phyloP scores from a whole-genome alignment of 2,113 vertebrate species.

The Corythoichthys haematopterus region DNA sequence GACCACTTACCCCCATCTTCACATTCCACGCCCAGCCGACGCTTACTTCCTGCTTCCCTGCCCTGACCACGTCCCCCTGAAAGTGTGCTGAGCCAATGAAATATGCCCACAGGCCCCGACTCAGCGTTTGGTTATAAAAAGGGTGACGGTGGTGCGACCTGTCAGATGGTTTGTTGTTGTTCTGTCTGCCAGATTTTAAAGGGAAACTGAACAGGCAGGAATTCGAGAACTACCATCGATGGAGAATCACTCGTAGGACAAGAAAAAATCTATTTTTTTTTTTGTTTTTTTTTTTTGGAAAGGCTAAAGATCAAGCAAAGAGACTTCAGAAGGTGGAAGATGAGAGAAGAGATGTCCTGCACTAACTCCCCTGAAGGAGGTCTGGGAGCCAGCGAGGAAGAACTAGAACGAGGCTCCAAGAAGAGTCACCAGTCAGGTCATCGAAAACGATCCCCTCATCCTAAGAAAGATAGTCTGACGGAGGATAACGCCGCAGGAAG shows the following conservation, averaged over 20 bases:
- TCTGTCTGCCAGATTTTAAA: conserved; percentile 50
- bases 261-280: neutral
- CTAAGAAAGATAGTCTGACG: conserved; percentile 55
- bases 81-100: conserved; percentile 54
- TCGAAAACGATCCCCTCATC: conserved; percentile 74
- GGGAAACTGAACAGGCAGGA: conserved; percentile 50
- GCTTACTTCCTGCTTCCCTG: conserved; percentile 60
- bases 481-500: conserved; percentile 58
- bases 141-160: conserved; percentile 51
- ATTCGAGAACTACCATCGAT: conserved; percentile 38
- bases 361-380: conserved; percentile 80
- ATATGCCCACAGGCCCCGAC: conserved; percentile 29
- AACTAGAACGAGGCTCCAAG: conserved; percentile 70
- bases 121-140: conserved; percentile 60
- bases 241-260: conserved; percentile 47
- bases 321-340: conserved; percentile 34
- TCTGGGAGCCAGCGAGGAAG: conserved; percentile 77
- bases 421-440: conserved; percentile 56
- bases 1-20: conserved; percentile 71
- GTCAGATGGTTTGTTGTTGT: conserved; percentile 71
- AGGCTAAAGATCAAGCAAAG: neutral
- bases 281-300: neutral
- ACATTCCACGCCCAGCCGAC: conserved; percentile 50
- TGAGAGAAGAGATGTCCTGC: conserved; percentile 80
- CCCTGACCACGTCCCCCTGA: conserved; percentile 47